A percentile compares a stretch with the other conserved stretches of the same genome.
phyloP scores from a whole-genome alignment of 30 jellyfish, hydroid and myxozoan species.

The Cassiopea andromeda region DNA sequence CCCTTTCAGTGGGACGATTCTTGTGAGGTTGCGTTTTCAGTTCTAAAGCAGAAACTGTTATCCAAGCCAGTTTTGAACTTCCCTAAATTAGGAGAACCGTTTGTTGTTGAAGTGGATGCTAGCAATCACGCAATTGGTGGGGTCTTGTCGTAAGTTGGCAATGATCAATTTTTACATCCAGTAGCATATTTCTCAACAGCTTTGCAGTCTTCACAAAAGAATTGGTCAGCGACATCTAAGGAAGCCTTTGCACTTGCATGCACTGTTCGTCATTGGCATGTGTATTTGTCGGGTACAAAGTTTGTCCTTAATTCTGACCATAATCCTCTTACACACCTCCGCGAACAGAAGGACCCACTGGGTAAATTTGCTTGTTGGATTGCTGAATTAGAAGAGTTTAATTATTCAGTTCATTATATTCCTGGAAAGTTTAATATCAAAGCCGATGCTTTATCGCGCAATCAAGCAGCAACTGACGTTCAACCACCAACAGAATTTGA shows the following conservation, averaged over 20 bases:
- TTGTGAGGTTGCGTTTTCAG: conserved; percentile 47
- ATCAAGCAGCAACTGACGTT: too few relatives aligned
- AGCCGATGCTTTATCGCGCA: too few relatives aligned
- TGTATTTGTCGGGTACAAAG: not conserved
- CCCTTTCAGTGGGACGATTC: conserved; percentile 47
- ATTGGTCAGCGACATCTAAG: conserved; percentile 43
- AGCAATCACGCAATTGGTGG: conserved; percentile 58
- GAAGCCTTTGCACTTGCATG: conserved; percentile 56
- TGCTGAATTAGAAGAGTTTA: too few relatives aligned
- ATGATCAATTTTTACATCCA: conserved; percentile 35
- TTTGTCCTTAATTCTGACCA: too few relatives aligned
- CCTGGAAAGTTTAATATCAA: too few relatives aligned
- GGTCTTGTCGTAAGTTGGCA: conserved; percentile 38
- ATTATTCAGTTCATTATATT: too few relatives aligned
- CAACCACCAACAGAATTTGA: too few relatives aligned
- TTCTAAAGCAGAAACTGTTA: conserved; percentile 37
- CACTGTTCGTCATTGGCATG: not conserved
- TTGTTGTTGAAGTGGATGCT: conserved; percentile 55
- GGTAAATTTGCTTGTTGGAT: too few relatives aligned
- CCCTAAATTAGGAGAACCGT: conserved; percentile 51
- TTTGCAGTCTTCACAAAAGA: conserved; percentile 43
- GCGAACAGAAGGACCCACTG: too few relatives aligned
- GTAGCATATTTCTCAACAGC: conserved; percentile 56
- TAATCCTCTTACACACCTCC: too few relatives aligned
- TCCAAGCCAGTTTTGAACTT: conserved; percentile 55